phyloP scores from a whole-genome alignment of 2,797 vertebrate species.

The Eulemur coronatus region DNA sequence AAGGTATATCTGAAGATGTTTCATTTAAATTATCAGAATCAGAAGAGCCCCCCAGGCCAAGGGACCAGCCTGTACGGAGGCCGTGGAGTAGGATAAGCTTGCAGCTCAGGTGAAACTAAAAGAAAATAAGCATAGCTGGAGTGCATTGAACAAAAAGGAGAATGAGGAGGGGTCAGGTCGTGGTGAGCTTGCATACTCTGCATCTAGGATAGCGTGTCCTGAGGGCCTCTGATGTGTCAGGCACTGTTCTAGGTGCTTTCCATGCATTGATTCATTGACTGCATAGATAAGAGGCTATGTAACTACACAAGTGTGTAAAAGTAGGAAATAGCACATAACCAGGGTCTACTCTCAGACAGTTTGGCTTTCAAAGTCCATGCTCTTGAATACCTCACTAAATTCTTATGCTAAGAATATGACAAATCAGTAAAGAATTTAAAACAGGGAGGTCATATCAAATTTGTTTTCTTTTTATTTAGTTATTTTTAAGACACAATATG shows the following conservation, averaged over 20 bases:
- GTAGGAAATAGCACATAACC: not conserved
- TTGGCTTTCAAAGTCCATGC: not conserved
- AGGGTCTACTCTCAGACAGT: not conserved
- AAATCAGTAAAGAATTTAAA: not conserved
- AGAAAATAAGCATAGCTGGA: not conserved
- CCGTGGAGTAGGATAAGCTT: not conserved
- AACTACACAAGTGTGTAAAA: not conserved
- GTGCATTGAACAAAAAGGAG: not conserved
- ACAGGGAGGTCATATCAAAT: not conserved
- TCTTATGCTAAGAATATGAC: not conserved
- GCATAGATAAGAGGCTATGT: fast-evolving
- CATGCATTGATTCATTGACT: fast-evolving
- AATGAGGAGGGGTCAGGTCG: not conserved
- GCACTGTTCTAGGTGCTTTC: not conserved
- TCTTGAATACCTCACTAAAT: not conserved
- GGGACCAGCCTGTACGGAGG: not conserved
- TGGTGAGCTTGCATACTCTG: not conserved
- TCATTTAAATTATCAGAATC: not conserved
- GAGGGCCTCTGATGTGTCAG: not conserved
- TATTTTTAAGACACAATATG: not conserved
- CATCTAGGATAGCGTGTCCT: fast-evolving
- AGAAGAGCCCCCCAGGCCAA: not conserved
- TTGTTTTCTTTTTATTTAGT: not conserved
- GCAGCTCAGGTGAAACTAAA: not conserved
- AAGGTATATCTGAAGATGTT: not conserved